phyloP scores from a whole-genome alignment of 2,797 vertebrate genomes.

The Characodon lateralis region DNA sequence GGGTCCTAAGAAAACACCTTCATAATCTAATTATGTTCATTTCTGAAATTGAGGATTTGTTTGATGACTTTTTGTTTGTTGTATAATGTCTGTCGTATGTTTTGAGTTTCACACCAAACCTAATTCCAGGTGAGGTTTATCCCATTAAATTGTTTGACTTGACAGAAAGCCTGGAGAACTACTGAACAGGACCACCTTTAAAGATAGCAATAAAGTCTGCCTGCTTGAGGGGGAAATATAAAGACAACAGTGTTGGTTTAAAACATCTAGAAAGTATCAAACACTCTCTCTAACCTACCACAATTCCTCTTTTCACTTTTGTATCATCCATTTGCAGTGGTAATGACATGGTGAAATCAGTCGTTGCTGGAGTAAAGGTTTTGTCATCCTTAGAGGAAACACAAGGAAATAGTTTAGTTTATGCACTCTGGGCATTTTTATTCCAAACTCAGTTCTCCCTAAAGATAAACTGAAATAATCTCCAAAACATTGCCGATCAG shows the following conservation, averaged over 20 bases:
- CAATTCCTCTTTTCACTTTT: constrained; percentile 66
- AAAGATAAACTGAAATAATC: not conserved
- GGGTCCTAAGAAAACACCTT: too few species aligned
- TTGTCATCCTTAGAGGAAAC: constrained; percentile 6
- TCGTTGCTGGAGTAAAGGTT: not conserved
- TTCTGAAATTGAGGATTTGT: too few species aligned
- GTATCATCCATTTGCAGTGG: constrained; percentile 34
- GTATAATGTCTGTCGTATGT: too few species aligned
- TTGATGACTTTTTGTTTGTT: too few species aligned
- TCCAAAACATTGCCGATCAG: not conserved
- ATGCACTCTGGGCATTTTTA: too few species aligned
- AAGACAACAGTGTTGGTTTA: not conserved
- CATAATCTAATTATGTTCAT: too few species aligned
- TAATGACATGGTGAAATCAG: constrained; percentile 5
- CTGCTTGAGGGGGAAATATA: not conserved
- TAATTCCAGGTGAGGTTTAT: too few species aligned
- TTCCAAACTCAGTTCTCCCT: not conserved
- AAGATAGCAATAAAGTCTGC: not conserved
- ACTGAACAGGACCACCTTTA: not conserved
- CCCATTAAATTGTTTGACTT: not conserved
- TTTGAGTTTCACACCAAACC: too few species aligned
- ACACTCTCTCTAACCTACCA: constrained; percentile 59
- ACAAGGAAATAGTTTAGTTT: not conserved
- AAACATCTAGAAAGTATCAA: not conserved
- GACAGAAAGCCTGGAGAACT: not conserved